Base-by-base conservation (phyloP, 1,140 invertebrate species). In the Hypsibius dujardini region DNA sequence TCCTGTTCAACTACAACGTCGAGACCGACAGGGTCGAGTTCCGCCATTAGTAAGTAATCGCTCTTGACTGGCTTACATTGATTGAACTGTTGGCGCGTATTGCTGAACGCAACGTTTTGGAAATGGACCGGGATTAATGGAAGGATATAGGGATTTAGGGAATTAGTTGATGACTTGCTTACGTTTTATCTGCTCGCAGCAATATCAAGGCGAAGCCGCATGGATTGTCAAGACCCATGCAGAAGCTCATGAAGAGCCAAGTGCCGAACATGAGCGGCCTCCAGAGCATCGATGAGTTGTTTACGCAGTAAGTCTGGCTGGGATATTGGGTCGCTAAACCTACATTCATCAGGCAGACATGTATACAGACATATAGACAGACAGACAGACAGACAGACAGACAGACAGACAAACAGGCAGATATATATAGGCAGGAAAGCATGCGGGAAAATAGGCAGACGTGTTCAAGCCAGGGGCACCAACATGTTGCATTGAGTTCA, bases 161-260 rank as follows among this genome's bases (percentile, higher is more conserved):
- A 28, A 28, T 28, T 28, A 28, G 28, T 28, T 28, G 28, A 28
- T 28, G 28, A 28, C 28, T 28, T 28, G 28, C 59, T 71, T 74
- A n/a, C n/a, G 12, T 1, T 12, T 47, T 45, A 70, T 74, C 59
- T 72, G 46, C 42, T 74, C 77, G 71, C 74, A 83, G 82, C 74
- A 79, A 81, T 47, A 79, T 85, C 46, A 80, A 79, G 72, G 77
- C 83, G 28, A 81, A 87, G 46, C 93, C 95, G 1, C 86, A 89
- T 56, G 95, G 94, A 7, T 79, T 97, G 28, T 89, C 88, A n/a
- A 88, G 85, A 78, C 86, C 90, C n/a, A 87, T 95, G 0, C 95
- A 95, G 77, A 98, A 97, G 82, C 82, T 98, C 70, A 84, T 96
- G 1, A 86, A 89, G 79, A 87, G 87, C 59, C 92, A 90, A 82